phyloP scores from a whole-genome alignment of 1,140 invertebrate species.

The Drosophila miranda region DNA sequence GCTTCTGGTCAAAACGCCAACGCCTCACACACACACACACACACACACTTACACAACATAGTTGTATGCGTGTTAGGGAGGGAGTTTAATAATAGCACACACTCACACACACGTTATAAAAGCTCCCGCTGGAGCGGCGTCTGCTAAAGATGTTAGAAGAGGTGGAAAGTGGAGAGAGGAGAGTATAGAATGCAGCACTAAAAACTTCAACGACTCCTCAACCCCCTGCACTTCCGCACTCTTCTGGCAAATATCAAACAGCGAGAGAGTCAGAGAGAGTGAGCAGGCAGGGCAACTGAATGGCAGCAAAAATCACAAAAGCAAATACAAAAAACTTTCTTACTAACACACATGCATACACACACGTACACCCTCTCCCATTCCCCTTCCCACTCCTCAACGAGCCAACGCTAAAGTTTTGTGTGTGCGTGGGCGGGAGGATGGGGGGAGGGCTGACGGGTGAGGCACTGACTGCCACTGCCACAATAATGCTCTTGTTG shows the following conservation, averaged over 20 bases:
- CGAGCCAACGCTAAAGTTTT: conserved; percentile 10
- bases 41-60: conserved; percentile 50
- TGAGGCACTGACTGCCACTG: conserved; percentile 30
- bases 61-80: conserved; percentile 51
- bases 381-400: conserved; percentile 10
- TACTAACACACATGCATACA: conserved; percentile 35
- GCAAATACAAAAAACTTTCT: conserved; percentile 72
- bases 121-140: conserved; percentile 66
- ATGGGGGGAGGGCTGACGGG: conserved; percentile 4
- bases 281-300: conserved; percentile 1
- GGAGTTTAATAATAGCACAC: conserved; percentile 73
- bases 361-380: neutral
- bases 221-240: conserved; percentile 39
- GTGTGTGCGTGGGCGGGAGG: conserved; percentile 9
- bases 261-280: conserved; percentile 5
- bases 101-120: conserved; percentile 58
- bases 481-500: conserved; percentile 78
- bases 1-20: conserved; percentile 67
- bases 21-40: conserved; percentile 59
- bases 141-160: neutral
- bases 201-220: conserved; percentile 62
- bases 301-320: conserved; percentile 59
- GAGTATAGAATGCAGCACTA: conserved; percentile 64
- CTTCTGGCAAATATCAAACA: conserved; percentile 70
- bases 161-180: conserved; percentile 6